Conservation (phyloP, 2,113 vertebrate species). For the Ramphastos sulfuratus region DNA sequence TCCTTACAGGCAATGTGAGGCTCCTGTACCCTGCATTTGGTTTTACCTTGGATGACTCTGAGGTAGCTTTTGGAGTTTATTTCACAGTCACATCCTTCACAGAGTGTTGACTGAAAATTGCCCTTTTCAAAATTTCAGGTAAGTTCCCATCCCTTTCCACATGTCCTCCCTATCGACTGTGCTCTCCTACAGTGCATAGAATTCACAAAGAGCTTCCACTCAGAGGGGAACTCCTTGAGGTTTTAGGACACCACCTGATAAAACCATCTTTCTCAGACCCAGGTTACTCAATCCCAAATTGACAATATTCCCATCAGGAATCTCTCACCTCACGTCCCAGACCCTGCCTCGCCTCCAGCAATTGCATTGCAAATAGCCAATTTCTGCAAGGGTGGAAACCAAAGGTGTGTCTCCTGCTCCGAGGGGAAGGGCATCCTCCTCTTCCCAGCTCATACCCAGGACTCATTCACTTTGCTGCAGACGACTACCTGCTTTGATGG, state of each 20-base stretch:
- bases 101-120: not conserved
- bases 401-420: not conserved
- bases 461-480: constrained; percentile 33
- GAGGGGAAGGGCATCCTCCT: constrained; percentile 4
- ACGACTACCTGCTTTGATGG: constrained; percentile 20
- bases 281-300: not conserved
- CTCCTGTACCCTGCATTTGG: not conserved
- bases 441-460: constrained; percentile 9
- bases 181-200: not conserved
- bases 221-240: not conserved
- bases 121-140: not conserved
- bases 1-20: not conserved
- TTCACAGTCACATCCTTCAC: not conserved
- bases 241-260: not conserved
- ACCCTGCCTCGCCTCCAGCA: not conserved
- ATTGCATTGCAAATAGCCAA: not conserved
- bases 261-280: not conserved
- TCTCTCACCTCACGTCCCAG: not conserved
- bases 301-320: not conserved
- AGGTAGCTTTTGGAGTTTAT: not conserved
- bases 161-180: not conserved
- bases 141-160: not conserved
- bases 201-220: not conserved
- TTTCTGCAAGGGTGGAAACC: not conserved
- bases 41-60: not conserved